Base-by-base conservation (phyloP, 2,113 vertebrate genomes). In the Sinocyclocheilus anshuiensis region DNA sequence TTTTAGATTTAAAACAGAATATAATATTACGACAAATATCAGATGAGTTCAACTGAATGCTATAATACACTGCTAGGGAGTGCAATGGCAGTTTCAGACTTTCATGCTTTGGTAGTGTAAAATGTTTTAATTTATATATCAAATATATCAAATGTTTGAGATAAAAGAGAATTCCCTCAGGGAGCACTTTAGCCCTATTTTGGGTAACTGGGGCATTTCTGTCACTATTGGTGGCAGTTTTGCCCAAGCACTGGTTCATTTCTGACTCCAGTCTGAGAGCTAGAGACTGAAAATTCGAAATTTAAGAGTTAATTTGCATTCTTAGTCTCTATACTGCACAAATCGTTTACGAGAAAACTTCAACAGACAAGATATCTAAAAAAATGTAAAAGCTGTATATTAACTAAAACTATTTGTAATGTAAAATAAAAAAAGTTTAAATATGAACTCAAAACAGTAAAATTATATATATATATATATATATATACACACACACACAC, bases 21-120 rank as follows among this genome's bases (percentile, higher is more conserved):
- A 76, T 84, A 72, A 76, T 61, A 77, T 76, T 79, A 87, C 53
- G 29, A 79, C 59, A 85, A 81, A 86, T 87, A 67, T 65, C 77
- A 77, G 6, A 29, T 50, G 45, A 53, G 24, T 0, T 50, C 24
- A 5, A 22, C 10, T 48, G 12, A 82, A 67, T 36, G 16, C 39
- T 65, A 65, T 45, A 12, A 79, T 59, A 65, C 13, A 53, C 16
- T 50, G 39, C 15, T 29, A 33, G 3, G 13, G 59, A 65, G 33
- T n/a, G 33, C 50, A 36, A 57, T 36, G n/a, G 55, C 50, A 22
- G 76, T 61, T 22, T 61, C 57, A n/a, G 22, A n/a, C 57, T 20
- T 18, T 55, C 50, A 53, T 16, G 50, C 50, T 53, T 53, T 16
- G 50, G 50, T 53, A 16, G 6, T 33, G 65, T 33, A 15, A 36